Percentiles rank a stretch among this genome's conserved stretches.
These are phyloP conservation scores for Mormyrus proboscirostris DNA, from an alignment of 2,797 vertebrate species.

Conservation along the genomic window DNA sequence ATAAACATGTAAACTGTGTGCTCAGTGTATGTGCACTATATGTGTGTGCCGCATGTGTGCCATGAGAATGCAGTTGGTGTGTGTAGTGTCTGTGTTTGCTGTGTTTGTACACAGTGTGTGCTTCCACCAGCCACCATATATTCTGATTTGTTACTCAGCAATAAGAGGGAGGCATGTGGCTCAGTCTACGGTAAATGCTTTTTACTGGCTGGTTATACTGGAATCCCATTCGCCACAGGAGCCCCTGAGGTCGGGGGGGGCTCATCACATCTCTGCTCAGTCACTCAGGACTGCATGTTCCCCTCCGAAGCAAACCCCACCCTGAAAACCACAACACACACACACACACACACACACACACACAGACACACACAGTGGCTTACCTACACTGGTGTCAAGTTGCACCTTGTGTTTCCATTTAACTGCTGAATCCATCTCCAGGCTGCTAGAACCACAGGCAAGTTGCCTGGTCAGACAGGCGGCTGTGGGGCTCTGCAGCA, in stretches of 20 bases:
- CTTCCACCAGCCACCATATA: not conserved
- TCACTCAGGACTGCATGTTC: conserved; percentile 45
- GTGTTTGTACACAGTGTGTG: not conserved
- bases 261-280: conserved; percentile 36
- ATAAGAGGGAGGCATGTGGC: not conserved
- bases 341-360: not conserved
- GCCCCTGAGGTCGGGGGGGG: conserved; percentile 43
- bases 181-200: conserved; percentile 64
- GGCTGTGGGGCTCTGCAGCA: not conserved
- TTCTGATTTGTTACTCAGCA: not conserved
- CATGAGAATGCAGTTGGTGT: not conserved
- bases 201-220: conserved; percentile 55
- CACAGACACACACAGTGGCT: not conserved
- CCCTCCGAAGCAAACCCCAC: conserved; percentile 24
- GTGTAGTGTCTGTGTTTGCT: not conserved
- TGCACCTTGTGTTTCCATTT: conserved; percentile 62
- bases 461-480: not conserved
- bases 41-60: not conserved
- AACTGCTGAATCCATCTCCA: conserved; percentile 40
- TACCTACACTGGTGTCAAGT: conserved; percentile 48
- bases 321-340: not conserved
- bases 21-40: not conserved
- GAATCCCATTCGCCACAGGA: conserved; percentile 59
- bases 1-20: not conserved
- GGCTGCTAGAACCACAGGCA: not conserved